Conservation (phyloP, 1,140 invertebrate species). For the Pseudomyrmex flavicornis region DNA sequence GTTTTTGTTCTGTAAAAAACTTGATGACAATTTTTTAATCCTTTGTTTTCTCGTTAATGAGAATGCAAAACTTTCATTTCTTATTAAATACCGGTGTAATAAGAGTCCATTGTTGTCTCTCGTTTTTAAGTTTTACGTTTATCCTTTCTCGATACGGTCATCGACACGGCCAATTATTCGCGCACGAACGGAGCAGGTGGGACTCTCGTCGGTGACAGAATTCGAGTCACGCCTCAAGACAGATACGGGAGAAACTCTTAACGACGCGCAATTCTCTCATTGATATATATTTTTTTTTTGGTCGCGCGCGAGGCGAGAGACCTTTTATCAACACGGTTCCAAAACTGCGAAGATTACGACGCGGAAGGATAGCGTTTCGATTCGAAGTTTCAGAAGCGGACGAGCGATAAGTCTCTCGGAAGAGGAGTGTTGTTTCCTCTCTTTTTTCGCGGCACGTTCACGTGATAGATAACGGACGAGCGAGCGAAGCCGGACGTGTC, state of each 20-base stretch:
- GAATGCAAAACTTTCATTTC: background rate
- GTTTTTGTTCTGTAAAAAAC: no score
- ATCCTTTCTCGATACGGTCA: background rate
- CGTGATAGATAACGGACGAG: constrained; percentile 37
- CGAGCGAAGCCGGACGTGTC: constrained; percentile 40
- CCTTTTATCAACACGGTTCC: constrained; percentile 2
- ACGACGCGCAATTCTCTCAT: background rate
- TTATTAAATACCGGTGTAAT: background rate
- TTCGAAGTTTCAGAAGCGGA: constrained; percentile 32
- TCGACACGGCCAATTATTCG: background rate
- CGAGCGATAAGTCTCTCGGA: constrained; percentile 32
- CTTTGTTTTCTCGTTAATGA: background rate
- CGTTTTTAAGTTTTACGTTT: background rate
- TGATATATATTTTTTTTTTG: no score
- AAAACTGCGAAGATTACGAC: constrained; percentile 19
- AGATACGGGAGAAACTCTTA: constrained; percentile 53
- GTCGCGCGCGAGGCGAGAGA: background rate
- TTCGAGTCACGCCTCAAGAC: constrained; percentile 58
- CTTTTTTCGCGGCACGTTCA: constrained; percentile 31
- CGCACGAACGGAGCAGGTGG: constrained; percentile 53
- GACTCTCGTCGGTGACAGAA: constrained; percentile 41
- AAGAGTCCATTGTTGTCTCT: background rate
- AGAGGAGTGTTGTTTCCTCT: constrained; percentile 10
- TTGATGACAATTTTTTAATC: no score
- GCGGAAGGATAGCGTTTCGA: background rate